Conservation (phyloP, 2,888 invertebrate species). For the Drosophila peninsularis region DNA sequence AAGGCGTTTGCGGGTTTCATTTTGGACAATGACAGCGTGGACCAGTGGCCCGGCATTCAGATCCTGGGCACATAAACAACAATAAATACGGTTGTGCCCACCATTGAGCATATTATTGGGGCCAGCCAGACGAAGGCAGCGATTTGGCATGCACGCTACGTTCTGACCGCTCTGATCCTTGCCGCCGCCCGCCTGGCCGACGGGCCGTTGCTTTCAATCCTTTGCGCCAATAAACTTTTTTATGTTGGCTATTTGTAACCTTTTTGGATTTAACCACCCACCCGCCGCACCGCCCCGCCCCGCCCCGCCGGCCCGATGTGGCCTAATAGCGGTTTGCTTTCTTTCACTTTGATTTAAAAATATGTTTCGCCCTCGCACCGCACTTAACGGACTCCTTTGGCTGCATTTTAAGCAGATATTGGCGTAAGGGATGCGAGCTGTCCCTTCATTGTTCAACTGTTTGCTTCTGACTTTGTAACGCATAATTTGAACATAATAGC, state of each 20-base stretch:
- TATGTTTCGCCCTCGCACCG: conserved; percentile 61
- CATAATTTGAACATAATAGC: conserved; percentile 73
- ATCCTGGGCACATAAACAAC: conserved; percentile 70
- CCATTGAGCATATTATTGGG: conserved; percentile 56
- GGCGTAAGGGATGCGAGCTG: conserved; percentile 14
- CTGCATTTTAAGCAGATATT: conserved; percentile 24
- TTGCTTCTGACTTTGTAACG: conserved; percentile 54
- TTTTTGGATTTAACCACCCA: conserved; percentile 60
- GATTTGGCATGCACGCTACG: conserved; percentile 66
- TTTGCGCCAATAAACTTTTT: conserved; percentile 77
- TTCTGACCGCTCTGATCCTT: conserved; percentile 37
- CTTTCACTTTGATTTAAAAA: conserved; percentile 74
- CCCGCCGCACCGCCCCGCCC: conserved; percentile 1
- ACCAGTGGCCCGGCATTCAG: conserved; percentile 27
- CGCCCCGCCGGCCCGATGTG: conserved; percentile 36
- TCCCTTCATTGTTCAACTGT: conserved; percentile 32
- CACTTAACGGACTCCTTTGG: conserved; percentile 24
- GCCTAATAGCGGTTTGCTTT: conserved; percentile 71
- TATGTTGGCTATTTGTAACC: conserved; percentile 77
- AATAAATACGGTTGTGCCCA: conserved; percentile 70
- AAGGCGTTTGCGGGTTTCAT: conserved; percentile 45
- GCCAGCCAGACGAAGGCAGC: conserved; percentile 40
- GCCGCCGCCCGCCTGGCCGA: conserved; percentile 1
- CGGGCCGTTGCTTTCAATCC: conserved; percentile 69
- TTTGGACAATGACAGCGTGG: conserved; percentile 9